A percentile compares a stretch with the other conserved stretches of the same genome.
These are phyloP conservation scores for Amphipoea oculea DNA, from an alignment of 2,888 invertebrate species.

Conservation along the genomic window DNA sequence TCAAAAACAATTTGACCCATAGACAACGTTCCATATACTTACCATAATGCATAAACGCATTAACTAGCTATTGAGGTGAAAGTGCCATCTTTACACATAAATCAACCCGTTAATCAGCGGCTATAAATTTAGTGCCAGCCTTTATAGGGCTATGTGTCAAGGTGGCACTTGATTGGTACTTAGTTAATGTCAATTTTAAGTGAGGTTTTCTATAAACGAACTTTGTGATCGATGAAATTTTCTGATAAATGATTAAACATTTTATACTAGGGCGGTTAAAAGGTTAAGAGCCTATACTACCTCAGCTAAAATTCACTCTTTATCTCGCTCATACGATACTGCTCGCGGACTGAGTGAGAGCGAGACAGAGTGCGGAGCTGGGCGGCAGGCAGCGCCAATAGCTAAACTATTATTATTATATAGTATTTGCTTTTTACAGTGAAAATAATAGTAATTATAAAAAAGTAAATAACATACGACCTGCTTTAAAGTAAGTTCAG, in stretches of 20 bases:
- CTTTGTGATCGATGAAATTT: background rate
- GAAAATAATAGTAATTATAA: too few relatives aligned
- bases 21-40: conserved; percentile 22
- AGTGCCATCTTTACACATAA: conserved; percentile 27
- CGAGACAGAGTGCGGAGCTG: too few relatives aligned
- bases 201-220: background rate
- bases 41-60: conserved; percentile 30
- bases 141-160: conserved; percentile 32
- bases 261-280: background rate
- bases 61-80: conserved; percentile 33
- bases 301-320: too few relatives aligned
- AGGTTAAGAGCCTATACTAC: too few relatives aligned
- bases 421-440: too few relatives aligned
- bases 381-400: too few relatives aligned
- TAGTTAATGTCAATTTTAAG: conserved; percentile 22
- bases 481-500: too few relatives aligned
- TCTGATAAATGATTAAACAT: background rate
- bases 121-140: conserved; percentile 38
- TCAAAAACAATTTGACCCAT: background rate
- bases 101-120: conserved; percentile 39
- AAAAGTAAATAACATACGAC: too few relatives aligned
- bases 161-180: conserved; percentile 29
- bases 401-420: too few relatives aligned
- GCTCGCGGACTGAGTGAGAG: background rate
- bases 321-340: too few relatives aligned